Base-by-base conservation (phyloP, 2,797 vertebrate genomes). In the Rhinogobio ventralis region DNA sequence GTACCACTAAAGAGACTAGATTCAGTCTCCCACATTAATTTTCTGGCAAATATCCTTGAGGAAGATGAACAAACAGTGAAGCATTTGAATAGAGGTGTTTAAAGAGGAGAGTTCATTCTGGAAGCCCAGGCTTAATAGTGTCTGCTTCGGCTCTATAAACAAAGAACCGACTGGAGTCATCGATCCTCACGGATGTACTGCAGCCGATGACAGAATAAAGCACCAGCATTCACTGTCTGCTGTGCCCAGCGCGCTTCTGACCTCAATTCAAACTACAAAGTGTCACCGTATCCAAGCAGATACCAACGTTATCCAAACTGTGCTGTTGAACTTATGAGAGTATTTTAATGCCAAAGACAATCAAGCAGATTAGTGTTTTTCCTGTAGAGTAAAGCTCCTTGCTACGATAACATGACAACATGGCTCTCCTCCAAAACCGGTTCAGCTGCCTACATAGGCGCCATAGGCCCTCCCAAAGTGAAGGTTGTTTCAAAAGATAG, bases 161-260 rank as follows among this genome's bases (percentile, higher is more conserved):
- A 82, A 57, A 82, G 33, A 57, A 42, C n/a, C 10, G 77, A 45
- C 77, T 79, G 62, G 60, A 79, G 77, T 67, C 60, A 66, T 79
- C 60, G 60, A 66, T 79, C 77, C 77, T 67, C 55, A 64, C 49
- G 81, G 69, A 74, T 74, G 55, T 74, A 30, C 55, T 23, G 55
- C 64, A 62, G 69, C 51, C 79, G 33, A 64, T 80, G 39, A 64
- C 69, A 72, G 68, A 72, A 79, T 79, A 69, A 75, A 71, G 64
- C 39, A 25, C 14, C 74, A 67, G 74, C n/a, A 39, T 77, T 60
- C 36, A 39, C 51, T 60, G 53, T 77, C 53, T 77, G 74, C 23
- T 57, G 33, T 77, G 33, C 75, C 75, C 8, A 2, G 14, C 5
- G 55, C 5, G 13, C 74, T 60, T 60, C 77, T 79, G 55, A 72